These are phyloP conservation scores for Aphelenchoides bicaudatus DNA, from an alignment of 2,888 invertebrate species.

Conservation along the genomic window DNA sequence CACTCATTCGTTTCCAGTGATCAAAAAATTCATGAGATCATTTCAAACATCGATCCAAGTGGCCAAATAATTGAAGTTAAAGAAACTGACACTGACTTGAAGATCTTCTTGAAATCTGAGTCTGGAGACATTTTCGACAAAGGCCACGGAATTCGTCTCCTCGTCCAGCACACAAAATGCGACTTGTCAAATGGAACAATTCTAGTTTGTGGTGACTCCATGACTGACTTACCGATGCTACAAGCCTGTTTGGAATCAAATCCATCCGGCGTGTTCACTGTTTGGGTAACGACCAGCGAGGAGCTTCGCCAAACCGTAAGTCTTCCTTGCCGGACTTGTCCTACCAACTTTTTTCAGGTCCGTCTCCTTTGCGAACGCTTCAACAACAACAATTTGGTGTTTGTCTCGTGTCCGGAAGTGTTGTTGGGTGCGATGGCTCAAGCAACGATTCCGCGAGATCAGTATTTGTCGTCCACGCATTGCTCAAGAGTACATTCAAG, in stretches of 20 bases:
- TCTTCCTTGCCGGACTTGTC: too few relatives aligned
- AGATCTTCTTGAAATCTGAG: slow-evolving; percentile 47
- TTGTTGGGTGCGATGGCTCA: slow-evolving; percentile 60
- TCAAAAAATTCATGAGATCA: slow-evolving; percentile 47
- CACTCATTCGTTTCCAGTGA: slow-evolving; percentile 27
- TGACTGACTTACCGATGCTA: slow-evolving; percentile 59
- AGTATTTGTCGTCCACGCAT: slow-evolving; percentile 33
- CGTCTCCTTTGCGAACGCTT: slow-evolving; percentile 45
- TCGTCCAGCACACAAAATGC: slow-evolving; percentile 50
- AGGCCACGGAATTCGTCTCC: slow-evolving; percentile 55
- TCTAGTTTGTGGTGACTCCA: slow-evolving; percentile 59
- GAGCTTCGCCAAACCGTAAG: too few relatives aligned
- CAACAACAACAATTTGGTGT: slow-evolving; percentile 53
- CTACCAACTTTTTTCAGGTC: slow-evolving; percentile 43
- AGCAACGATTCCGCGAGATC: slow-evolving; percentile 60
- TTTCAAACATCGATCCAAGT: slow-evolving; percentile 48
- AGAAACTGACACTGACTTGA: slow-evolving; percentile 56
- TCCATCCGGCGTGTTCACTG: slow-evolving; percentile 51
- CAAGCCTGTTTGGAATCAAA: slow-evolving; percentile 52
- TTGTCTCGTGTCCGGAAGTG: slow-evolving; percentile 60
- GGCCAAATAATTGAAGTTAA: slow-evolving; percentile 42
- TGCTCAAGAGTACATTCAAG: slow-evolving; percentile 15
- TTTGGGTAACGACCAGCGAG: slow-evolving; percentile 55
- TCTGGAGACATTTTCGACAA: slow-evolving; percentile 57
- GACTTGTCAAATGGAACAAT: slow-evolving; percentile 57